Evolutionary conservation across 1,140 invertebrate genomes (phyloP), one percentile per base, ranked within the genome.

Genomic region (Plodia interpunctella): DNA sequence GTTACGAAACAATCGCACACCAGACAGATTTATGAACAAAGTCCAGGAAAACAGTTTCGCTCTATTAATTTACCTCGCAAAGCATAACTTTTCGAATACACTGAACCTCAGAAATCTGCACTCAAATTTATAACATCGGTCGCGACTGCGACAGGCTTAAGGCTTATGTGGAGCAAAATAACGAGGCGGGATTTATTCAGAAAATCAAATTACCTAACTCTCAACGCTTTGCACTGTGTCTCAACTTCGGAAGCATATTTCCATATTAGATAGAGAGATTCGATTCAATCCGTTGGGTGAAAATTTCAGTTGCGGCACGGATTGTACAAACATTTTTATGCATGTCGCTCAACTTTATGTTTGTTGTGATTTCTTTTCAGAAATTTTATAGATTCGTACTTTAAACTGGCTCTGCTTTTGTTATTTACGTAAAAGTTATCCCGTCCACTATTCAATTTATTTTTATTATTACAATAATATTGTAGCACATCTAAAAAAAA

Each of bases 301-400:
- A 49, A 50, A 44, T 17, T 44, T 44, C 38, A 44, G 38, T 17
- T 17, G 38, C 38, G 38, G n/a, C 2, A 17, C 38, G 13, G 15
- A 15, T 44, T 44, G 38, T 66, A 38, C 61, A 70, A 72, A 71
- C 76, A 70, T 74, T 69, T 73, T 67, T 69, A 68, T 57, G 54
- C 55, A 60, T 63, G 66, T 62, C 53, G 59, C 55, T 51, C 62
- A 58, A 63, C 58, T 32, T 32, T 32, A 8, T 32, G 11, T 32
- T 32, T 32, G 11, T 32, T 4, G 10, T 3, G 9, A 32, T 6
- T 10, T 32, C 3, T 25, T 25, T 25, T 25, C 2, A 3, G 6
- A 6, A 25, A 25, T 25, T 25, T 25, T 25, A 25, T 25, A n/a
- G n/a, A n/a, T n/a, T n/a, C n/a, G n/a, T n/a, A n/a, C n/a, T n/a